A percentile compares a stretch with the other conserved stretches of the same genome.
These are phyloP conservation scores for Leucozona laternaria DNA, from an alignment of 2,888 invertebrate genomes.

Conservation along the genomic window DNA sequence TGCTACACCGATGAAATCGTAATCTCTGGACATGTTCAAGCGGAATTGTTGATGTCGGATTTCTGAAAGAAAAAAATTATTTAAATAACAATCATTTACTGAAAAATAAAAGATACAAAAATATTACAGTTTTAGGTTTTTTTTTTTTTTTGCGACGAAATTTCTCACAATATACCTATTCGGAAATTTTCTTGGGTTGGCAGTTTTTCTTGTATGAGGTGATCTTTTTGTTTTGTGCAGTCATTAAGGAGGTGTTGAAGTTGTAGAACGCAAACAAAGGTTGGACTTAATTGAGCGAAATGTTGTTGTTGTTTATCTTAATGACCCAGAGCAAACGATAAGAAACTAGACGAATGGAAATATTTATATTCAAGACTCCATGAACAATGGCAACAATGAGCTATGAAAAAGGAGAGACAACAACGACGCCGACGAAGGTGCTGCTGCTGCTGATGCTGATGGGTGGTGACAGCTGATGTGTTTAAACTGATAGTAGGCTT, in stretches of 20 bases:
- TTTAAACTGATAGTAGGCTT: constrained; percentile 27
- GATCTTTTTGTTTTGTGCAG: constrained; percentile 51
- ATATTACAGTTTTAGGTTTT: constrained; percentile 20
- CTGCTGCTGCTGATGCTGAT: constrained; percentile 30
- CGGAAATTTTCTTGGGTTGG: constrained; percentile 15
- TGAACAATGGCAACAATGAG: constrained; percentile 66
- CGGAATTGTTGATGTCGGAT: constrained; percentile 91
- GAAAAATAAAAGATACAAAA: constrained; percentile 12
- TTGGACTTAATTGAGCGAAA: constrained; percentile 71
- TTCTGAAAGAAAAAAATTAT: constrained; percentile 83
- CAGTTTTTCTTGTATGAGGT: not conserved
- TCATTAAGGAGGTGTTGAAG: constrained; percentile 66
- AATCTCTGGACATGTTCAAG: constrained; percentile 91
- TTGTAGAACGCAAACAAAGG: constrained; percentile 53
- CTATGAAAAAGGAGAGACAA: not conserved
- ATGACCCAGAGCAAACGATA: constrained; percentile 67
- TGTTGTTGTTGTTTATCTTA: constrained; percentile 68
- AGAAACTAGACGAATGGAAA: constrained; percentile 66
- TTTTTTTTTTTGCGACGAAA: constrained; percentile 45
- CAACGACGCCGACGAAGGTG: not conserved
- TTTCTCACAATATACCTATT: constrained; percentile 43
- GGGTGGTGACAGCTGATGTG: constrained; percentile 51
- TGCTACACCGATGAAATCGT: constrained; percentile 89
- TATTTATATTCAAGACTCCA: constrained; percentile 46
- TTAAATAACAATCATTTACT: constrained; percentile 54